phyloP scores from a whole-genome alignment of 2,113 vertebrate genomes.

The Megalops atlanticus region DNA sequence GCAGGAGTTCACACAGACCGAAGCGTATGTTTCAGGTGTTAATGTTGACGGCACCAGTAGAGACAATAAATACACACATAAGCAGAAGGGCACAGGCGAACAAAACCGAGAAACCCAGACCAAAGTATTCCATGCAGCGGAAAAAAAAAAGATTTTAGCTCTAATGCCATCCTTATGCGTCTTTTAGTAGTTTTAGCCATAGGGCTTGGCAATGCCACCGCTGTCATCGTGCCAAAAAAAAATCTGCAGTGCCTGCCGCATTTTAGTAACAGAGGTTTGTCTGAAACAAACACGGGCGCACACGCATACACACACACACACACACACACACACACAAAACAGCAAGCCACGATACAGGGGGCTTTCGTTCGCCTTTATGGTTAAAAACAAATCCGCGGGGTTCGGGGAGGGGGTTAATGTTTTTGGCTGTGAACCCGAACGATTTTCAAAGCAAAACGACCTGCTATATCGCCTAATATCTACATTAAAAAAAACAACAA shows the following conservation, averaged over 20 bases:
- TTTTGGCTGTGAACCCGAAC: slow-evolving; percentile 15
- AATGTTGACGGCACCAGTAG: slow-evolving; percentile 47
- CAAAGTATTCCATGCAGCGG: slow-evolving; percentile 66
- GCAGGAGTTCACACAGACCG: slow-evolving; percentile 23
- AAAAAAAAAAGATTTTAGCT: slow-evolving; percentile 77
- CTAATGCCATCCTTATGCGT: slow-evolving; percentile 90
- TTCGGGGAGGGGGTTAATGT: slow-evolving; percentile 23
- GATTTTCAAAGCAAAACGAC: slow-evolving; percentile 22
- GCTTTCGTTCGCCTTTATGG: slow-evolving; percentile 33
- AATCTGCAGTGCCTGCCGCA: slow-evolving; percentile 94
- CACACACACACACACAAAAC: slow-evolving; percentile 23
- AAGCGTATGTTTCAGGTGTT: slow-evolving; percentile 46
- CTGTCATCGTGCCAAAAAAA: slow-evolving; percentile 93
- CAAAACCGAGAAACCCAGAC: slow-evolving; percentile 70
- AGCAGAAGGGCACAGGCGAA: slow-evolving; percentile 36
- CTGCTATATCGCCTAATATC: neutral
- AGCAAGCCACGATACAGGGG: slow-evolving; percentile 59
- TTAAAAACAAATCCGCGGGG: slow-evolving; percentile 27
- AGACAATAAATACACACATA: slow-evolving; percentile 54
- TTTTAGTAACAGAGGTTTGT: slow-evolving; percentile 83
- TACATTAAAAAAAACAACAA: neutral
- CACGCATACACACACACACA: slow-evolving; percentile 22
- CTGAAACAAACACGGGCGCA: slow-evolving; percentile 71
- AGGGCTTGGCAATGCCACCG: slow-evolving; percentile 90
- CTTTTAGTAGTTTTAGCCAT: slow-evolving; percentile 91